Conservation (phyloP, 2,888 invertebrate species). For the Nomada lathburiana region DNA sequence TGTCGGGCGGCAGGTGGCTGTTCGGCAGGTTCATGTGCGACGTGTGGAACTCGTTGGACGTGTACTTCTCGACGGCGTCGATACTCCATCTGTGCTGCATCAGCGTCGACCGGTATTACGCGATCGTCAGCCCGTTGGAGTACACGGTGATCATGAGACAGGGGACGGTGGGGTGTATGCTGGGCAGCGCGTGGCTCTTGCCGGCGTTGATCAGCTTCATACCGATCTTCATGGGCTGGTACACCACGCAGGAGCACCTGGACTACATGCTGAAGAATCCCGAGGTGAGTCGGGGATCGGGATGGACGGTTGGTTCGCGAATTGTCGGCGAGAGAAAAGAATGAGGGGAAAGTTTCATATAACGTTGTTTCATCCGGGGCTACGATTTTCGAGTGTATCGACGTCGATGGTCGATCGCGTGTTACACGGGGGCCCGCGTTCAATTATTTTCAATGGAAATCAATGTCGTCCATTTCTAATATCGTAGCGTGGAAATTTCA, state of each 20-base stretch:
- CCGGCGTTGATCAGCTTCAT: slow-evolving; percentile 88
- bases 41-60: slow-evolving; percentile 97
- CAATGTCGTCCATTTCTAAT: too few species aligned
- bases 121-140: slow-evolving; percentile 95
- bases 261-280: slow-evolving; percentile 87
- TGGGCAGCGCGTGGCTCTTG: slow-evolving; percentile 86
- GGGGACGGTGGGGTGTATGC: slow-evolving; percentile 87
- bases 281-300: slow-evolving; percentile 83
- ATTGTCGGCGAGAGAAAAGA: too few species aligned
- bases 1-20: slow-evolving; percentile 93
- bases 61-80: slow-evolving; percentile 96
- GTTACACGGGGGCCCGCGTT: too few species aligned
- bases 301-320: background rate
- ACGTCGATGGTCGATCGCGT: too few species aligned
- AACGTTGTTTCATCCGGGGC: too few species aligned
- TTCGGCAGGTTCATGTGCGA: slow-evolving; percentile 97
- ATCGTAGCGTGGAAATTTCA: too few species aligned
- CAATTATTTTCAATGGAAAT: too few species aligned
- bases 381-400: too few species aligned
- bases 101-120: slow-evolving; percentile 96
- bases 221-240: slow-evolving; percentile 89
- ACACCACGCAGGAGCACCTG: slow-evolving; percentile 88
- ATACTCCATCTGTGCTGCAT: slow-evolving; percentile 97
- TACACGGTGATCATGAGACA: slow-evolving; percentile 97
- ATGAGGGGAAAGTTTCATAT: too few species aligned